A percentile compares a stretch with the other conserved stretches of the same genome.
Conservation (phyloP, 2,113 vertebrate genomes). For the Rhinogobius similis region DNA sequence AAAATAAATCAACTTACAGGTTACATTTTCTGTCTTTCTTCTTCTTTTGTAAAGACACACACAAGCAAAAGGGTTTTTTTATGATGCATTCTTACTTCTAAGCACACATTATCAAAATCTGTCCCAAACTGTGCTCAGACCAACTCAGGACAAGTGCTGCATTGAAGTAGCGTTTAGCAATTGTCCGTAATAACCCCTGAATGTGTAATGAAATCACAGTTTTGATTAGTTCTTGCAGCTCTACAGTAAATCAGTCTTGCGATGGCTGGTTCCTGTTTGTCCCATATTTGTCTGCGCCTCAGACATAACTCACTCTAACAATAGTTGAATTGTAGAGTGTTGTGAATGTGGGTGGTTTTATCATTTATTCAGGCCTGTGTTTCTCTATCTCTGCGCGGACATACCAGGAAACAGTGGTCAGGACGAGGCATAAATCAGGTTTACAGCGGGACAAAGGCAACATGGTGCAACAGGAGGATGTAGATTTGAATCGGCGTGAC, state of each 20-base stretch:
- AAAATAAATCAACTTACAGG: no score
- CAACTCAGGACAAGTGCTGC: no score
- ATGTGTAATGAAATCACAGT: neutral
- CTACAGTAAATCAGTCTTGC: neutral
- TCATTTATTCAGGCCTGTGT: neutral
- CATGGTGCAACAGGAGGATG: neutral
- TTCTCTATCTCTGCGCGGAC: neutral
- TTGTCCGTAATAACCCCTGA: neutral
- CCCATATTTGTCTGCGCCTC: neutral
- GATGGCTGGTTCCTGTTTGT: neutral
- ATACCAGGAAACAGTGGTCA: neutral
- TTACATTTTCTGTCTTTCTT: no score
- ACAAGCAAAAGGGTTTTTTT: no score
- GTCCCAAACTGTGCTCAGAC: no score
- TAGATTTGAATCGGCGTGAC: neutral
- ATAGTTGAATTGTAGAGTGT: neutral
- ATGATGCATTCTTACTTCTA: no score
- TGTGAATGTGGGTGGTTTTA: constrained; percentile 3
- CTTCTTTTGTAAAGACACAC: no score
- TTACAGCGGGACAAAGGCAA: neutral
- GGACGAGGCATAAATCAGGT: neutral
- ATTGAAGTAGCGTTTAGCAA: neutral
- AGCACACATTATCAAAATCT: no score
- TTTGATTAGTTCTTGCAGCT: neutral
- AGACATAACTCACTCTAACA: constrained; percentile 4